Evolutionary conservation across 1,140 invertebrate genomes (phyloP).

Genomic region (Bradysia coprophila): DNA sequence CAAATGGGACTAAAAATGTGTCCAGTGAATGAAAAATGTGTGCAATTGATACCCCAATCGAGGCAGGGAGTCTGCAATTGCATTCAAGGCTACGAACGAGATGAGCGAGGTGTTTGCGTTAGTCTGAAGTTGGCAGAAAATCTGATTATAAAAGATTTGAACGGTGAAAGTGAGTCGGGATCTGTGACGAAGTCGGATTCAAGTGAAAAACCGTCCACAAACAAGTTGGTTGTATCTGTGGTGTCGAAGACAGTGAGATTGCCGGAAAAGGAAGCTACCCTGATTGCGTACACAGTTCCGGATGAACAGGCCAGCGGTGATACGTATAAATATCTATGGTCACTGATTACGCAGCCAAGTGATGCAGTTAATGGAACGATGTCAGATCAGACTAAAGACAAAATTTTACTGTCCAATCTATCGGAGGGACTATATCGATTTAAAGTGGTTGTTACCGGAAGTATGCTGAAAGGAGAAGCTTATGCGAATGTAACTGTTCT

Average conservation of each 20-base stretch:
- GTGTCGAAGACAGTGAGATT: conserved; percentile 48
- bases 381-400: conserved; percentile 67
- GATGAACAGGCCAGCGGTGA: conserved; percentile 45
- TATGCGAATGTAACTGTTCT: conserved; percentile 83
- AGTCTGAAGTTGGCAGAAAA: conserved; percentile 4
- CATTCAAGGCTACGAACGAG: conserved; percentile 31
- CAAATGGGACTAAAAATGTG: conserved; percentile 30
- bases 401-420: conserved; percentile 54
- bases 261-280: conserved; percentile 54
- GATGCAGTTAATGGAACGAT: conserved; percentile 55
- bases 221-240: conserved; percentile 58
- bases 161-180: conserved; percentile 10
- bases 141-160: conserved; percentile 8
- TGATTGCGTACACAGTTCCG: conserved; percentile 65
- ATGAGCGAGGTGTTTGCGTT: conserved; percentile 27
- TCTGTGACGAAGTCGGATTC: conserved; percentile 22
- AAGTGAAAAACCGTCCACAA: too few species aligned
- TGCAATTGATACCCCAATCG: conserved; percentile 30
- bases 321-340: conserved; percentile 81
- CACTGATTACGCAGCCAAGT: conserved; percentile 60
- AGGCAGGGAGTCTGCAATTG: conserved; percentile 49
- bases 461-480: conserved; percentile 58
- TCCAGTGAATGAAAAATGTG: conserved; percentile 42
- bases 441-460: conserved; percentile 62
- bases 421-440: conserved; percentile 77